Conservation (phyloP, 1,140 invertebrate genomes). For the Panagrolaimus sp. region DNA sequence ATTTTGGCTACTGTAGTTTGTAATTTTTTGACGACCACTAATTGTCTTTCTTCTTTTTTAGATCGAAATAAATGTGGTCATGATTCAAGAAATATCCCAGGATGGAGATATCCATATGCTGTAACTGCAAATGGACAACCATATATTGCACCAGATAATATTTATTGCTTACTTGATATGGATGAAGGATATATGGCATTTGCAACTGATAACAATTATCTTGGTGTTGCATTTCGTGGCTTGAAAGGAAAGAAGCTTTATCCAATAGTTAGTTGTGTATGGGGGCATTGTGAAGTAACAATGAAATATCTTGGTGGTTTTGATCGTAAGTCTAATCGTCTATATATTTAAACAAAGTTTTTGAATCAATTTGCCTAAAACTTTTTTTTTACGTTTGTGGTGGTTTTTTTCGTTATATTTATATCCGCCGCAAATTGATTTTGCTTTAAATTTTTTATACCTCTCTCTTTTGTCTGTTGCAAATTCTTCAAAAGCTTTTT, state of each 20-base stretch:
- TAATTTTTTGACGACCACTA: too few relatives aligned
- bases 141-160: background rate
- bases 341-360: too few relatives aligned
- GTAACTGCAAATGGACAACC: background rate
- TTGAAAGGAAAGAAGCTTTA: conserved; percentile 93
- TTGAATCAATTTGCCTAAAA: too few relatives aligned
- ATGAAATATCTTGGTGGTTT: conserved; percentile 97
- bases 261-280: conserved; percentile 95
- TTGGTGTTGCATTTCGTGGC: conserved; percentile 91
- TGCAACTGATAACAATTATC: conserved; percentile 92
- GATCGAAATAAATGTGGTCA: background rate
- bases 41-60: background rate
- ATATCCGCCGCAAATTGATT: too few relatives aligned
- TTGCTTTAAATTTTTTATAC: too few relatives aligned
- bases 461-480: too few relatives aligned
- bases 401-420: too few relatives aligned
- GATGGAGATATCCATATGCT: background rate
- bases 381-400: too few relatives aligned
- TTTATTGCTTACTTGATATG: conserved; percentile 96
- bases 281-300: conserved; percentile 99
- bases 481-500: too few relatives aligned
- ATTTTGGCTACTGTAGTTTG: too few relatives aligned
- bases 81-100: background rate
- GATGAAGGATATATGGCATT: conserved; percentile 97
- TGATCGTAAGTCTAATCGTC: conserved; percentile 70